Base-by-base conservation (phyloP, 1,140 invertebrate species). In the Eueides isabella region DNA sequence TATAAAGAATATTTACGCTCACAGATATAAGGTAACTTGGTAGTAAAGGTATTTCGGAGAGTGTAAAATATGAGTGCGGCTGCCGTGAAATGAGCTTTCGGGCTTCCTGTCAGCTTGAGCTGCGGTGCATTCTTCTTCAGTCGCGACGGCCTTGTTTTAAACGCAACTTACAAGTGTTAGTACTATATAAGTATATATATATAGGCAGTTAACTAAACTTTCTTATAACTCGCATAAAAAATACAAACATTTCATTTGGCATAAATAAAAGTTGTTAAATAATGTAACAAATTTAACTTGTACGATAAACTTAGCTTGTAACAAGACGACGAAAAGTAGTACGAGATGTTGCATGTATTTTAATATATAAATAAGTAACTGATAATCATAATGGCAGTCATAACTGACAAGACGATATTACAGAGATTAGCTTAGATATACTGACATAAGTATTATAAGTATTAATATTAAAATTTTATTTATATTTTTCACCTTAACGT, bases 31-130 rank as follows among this genome's bases (percentile, higher is more conserved):
- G 71, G 76, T 82, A 74, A 75, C 71, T 78, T 74, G 79, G 67
- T 74, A 76, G 74, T 81, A 78, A 81, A 80, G 76, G 81, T 84
- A 87, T 88, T 88, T 87, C 80, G 80, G 84, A 85, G 83, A 84
- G 85, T 85, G 85, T 89, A 88, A 89, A 88, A 89, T 90, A 85
- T 85, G 85, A 88, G 84, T 85, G 88, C 86, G 85, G 79, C 78
- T 79, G 81, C 83, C 84, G 86, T 88, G 88, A 89, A 90, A 90
- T 89, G 85, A 89, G 88, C 86, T 89, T 85, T 80, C 79, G 77
- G 79, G 76, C 74, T 85, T 87, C 77, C 84, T 83, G 81, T 86
- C 86, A 85, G 77, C 77, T 77, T 76, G 75, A 75, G 78, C 80
- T 78, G 77, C 73, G 80, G 81, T 84, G 83, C 80, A 83, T 81